phyloP scores from a whole-genome alignment of 2,113 vertebrate species.

The Stigmatopora nigra region DNA sequence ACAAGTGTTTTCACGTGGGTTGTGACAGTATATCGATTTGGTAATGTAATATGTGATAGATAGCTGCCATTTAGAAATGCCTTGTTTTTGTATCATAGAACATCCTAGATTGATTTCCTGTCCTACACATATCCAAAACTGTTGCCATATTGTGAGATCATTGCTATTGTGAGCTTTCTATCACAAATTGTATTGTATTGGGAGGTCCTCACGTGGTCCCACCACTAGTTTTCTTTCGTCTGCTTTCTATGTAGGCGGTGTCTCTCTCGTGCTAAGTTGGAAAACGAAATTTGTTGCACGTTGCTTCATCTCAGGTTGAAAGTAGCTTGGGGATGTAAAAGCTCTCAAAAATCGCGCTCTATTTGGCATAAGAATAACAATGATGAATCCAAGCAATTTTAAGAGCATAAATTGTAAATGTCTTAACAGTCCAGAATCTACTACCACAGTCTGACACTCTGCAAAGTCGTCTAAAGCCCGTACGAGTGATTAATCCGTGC shows the following conservation, averaged over 20 bases:
- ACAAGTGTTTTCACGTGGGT: slow-evolving; percentile 23
- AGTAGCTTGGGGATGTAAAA: background rate
- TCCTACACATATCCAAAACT: too few relatives aligned
- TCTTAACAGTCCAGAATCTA: background rate
- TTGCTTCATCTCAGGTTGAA: background rate
- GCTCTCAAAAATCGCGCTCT: background rate
- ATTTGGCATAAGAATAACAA: background rate
- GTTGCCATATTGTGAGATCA: too few relatives aligned
- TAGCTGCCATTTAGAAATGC: too few relatives aligned
- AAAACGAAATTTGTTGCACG: too few relatives aligned
- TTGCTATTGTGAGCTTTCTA: too few relatives aligned
- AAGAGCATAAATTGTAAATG: background rate
- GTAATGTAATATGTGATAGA: too few relatives aligned
- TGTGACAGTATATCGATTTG: too few relatives aligned
- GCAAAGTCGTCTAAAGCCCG: background rate
- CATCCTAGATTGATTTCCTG: too few relatives aligned
- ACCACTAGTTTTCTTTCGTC: slow-evolving; percentile 48
- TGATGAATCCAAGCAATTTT: background rate
- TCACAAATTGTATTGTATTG: too few relatives aligned
- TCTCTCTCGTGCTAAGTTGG: too few relatives aligned
- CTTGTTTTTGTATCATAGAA: too few relatives aligned
- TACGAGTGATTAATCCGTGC: slow-evolving; percentile 23
- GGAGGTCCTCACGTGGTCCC: too few relatives aligned
- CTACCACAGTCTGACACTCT: background rate
- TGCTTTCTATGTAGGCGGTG: slow-evolving; percentile 29